Base-by-base conservation (phyloP, 2,113 vertebrate genomes). In the Oncorhynchus tshawytscha region DNA sequence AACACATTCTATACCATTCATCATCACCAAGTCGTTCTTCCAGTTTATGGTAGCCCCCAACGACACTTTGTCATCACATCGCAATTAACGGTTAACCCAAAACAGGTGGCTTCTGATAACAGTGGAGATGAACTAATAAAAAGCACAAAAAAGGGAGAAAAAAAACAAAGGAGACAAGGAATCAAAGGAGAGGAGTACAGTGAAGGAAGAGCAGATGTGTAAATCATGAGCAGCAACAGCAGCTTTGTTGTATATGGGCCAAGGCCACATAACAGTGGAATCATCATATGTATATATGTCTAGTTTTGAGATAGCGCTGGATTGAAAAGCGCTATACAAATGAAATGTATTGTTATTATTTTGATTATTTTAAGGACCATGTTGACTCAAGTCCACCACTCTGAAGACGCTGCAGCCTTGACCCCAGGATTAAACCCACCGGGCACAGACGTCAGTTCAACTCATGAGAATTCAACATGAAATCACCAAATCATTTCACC, bases 241-340 rank as follows among this genome's bases (percentile, higher is more conserved):
- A 12, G 9, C 39, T 59, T 24, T 1, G 27, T 54, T 45, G 57
- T 78, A 57, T 20, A 7, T 49, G 22, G 71, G 67, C 80, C 81
- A 79, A 78, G 85, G 83, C 81, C 80, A 87, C 85, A 87, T 83
- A 80, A 84, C 77, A 73, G 81, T 75, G 80, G 73, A 45, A 70
- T 78, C 67, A 71, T 45, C 11, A 45, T 11, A 39, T 39, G 34
- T 39, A 45, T 45, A 9, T 45, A 45, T 45, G 39, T 45, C 9
- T 9, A 45, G 39, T 45, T 12, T 45, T 45, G 9, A 45, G 39
- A 45, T 45, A 45, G 11, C 9, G 2, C 39, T 45, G 39, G 12
- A 45, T 11, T 45, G 39, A 45, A 12, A 45, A 45, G 39, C 2
- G 9, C 9, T 11, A 45, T 11, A 11, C 39, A 12, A 45, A 45